These are phyloP conservation scores for Acronicta alni DNA, from an alignment of 2,888 invertebrate species.

Conservation along the genomic window DNA sequence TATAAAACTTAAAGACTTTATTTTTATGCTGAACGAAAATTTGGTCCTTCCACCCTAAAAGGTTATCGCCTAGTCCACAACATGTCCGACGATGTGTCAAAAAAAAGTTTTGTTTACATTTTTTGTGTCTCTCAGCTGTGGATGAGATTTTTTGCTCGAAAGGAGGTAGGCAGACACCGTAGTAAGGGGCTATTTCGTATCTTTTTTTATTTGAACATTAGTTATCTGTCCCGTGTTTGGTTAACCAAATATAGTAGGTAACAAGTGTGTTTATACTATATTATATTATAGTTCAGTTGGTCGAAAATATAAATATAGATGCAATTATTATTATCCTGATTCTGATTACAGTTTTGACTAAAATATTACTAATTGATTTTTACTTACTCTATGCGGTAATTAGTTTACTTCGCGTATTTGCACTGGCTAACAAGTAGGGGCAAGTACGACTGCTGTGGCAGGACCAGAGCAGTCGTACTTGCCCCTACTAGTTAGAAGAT, in stretches of 20 bases:
- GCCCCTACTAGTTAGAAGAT: too few species aligned
- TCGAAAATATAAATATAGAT: background rate
- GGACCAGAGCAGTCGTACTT: too few species aligned
- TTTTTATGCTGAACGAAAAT: background rate
- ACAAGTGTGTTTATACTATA: constrained; percentile 6
- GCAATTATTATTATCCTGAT: too few species aligned
- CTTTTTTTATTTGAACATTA: constrained; percentile 41
- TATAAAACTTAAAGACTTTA: too few species aligned
- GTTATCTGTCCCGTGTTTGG: constrained; percentile 46
- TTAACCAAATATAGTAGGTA: constrained; percentile 32
- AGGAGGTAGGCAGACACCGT: constrained; percentile 53
- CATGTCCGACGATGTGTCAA: constrained; percentile 62
- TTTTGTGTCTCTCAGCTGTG: constrained; percentile 69
- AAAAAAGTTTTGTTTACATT: constrained; percentile 75
- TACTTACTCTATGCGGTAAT: background rate
- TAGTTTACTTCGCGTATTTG: too few species aligned
- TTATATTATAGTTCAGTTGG: background rate
- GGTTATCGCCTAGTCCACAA: constrained; percentile 61
- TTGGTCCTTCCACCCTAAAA: constrained; percentile 50
- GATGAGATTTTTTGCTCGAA: constrained; percentile 61
- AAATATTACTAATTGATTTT: background rate
- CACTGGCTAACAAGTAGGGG: too few species aligned
- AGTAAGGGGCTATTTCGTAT: constrained; percentile 31
- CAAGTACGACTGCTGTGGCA: too few species aligned
- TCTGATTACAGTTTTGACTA: too few species aligned